Evolutionary conservation across 2,888 invertebrate genomes (phyloP).

Genomic region (Lithodes maja): DNA sequence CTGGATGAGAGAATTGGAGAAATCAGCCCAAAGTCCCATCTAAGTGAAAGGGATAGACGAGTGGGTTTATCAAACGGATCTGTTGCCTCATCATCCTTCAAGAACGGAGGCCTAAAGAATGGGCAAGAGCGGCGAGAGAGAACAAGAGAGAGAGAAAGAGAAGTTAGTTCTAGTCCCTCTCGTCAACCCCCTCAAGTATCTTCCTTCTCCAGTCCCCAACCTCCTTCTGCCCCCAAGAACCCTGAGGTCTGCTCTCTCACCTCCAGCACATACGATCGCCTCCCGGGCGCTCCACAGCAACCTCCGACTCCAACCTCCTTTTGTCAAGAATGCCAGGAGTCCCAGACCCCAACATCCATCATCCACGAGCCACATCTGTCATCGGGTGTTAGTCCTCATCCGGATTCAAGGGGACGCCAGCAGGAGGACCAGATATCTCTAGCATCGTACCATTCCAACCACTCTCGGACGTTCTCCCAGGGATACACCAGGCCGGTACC

Average conservation of each 20-base stretch:
- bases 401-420: background rate
- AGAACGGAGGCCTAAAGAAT: background rate
- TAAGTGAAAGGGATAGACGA: background rate
- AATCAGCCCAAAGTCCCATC: background rate
- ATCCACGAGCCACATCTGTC: background rate
- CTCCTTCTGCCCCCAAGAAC: constrained; percentile 5
- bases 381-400: background rate
- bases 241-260: constrained; percentile 66
- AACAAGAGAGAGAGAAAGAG: background rate
- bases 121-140: background rate
- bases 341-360: background rate
- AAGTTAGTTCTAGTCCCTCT: background rate
- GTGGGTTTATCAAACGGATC: background rate
- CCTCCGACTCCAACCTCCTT: background rate
- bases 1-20: background rate
- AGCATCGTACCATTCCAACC: constrained; percentile 48
- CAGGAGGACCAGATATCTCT: constrained; percentile 41
- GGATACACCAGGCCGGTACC: constrained; percentile 48
- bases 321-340: constrained; percentile 11
- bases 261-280: constrained; percentile 54
- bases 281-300: constrained; percentile 14
- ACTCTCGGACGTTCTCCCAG: constrained; percentile 45
- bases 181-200: background rate
- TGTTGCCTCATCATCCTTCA: background rate
- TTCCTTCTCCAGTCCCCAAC: background rate